These are phyloP conservation scores for Puffinus mauretanicus DNA, from an alignment of 2,113 vertebrate species.

Conservation along the genomic window DNA sequence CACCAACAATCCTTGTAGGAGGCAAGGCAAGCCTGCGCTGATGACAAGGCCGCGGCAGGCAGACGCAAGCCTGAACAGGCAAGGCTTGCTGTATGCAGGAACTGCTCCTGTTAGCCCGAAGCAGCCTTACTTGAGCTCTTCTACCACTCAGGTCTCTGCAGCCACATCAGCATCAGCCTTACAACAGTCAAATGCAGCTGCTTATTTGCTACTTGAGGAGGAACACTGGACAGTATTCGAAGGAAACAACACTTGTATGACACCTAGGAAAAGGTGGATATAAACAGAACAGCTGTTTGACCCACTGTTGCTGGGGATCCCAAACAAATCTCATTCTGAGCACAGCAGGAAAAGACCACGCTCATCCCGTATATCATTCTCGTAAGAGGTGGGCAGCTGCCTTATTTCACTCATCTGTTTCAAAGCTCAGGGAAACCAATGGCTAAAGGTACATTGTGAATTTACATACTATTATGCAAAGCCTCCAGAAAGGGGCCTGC, in stretches of 20 bases:
- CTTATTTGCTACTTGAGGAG: not conserved
- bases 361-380: not conserved
- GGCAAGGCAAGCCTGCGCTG: not conserved
- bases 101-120: not conserved
- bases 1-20: not conserved
- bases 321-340: not conserved
- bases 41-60: not conserved
- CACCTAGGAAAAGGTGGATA: not conserved
- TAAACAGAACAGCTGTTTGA: not conserved
- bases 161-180: not conserved
- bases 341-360: not conserved
- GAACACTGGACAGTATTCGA: not conserved
- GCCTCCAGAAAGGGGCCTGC: not conserved
- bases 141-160: not conserved
- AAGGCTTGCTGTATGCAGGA: not conserved
- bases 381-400: not conserved
- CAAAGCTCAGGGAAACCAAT: not conserved
- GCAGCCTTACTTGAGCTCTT: not conserved
- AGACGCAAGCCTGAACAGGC: fast-evolving
- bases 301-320: not conserved
- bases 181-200: not conserved
- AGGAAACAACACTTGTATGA: not conserved
- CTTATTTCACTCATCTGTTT: not conserved
- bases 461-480: not conserved
- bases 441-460: not conserved